phyloP scores from a whole-genome alignment of 2,797 vertebrate species.

The Anisognathus igniventris region DNA sequence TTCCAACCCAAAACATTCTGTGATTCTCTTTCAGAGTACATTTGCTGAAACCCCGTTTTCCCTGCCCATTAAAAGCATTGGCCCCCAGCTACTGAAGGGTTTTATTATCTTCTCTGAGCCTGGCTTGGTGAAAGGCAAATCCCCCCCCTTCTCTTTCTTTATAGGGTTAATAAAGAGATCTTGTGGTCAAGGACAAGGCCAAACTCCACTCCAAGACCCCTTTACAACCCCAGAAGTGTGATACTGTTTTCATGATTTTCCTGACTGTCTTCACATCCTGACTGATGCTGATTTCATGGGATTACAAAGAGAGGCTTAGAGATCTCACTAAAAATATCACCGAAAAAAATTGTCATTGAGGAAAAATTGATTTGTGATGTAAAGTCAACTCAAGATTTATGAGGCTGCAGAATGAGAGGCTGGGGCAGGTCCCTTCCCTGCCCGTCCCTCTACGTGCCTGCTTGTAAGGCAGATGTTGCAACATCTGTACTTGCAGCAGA shows the following conservation, averaged over 20 bases:
- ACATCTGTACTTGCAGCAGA: background rate
- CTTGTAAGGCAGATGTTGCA: background rate
- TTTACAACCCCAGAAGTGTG: background rate
- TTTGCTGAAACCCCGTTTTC: background rate
- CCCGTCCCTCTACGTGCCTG: background rate
- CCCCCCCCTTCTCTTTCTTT: background rate
- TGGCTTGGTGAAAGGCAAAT: background rate
- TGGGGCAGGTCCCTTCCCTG: background rate
- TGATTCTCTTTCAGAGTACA: background rate
- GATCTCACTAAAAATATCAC: background rate
- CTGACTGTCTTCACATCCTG: background rate
- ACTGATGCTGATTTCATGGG: background rate
- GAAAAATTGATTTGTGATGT: background rate
- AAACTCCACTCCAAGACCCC: background rate
- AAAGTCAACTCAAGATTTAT: background rate
- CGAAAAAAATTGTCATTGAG: fast-evolving
- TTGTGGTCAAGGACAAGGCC: background rate
- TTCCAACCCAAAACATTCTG: background rate
- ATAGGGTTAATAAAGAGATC: background rate
- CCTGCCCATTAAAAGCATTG: background rate
- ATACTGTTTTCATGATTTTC: background rate
- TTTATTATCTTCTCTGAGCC: background rate
- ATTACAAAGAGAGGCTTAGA: background rate
- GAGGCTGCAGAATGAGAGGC: background rate
- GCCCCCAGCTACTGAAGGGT: background rate